phyloP scores from a whole-genome alignment of 2,888 invertebrate genomes.

The Chouioia cunea region DNA sequence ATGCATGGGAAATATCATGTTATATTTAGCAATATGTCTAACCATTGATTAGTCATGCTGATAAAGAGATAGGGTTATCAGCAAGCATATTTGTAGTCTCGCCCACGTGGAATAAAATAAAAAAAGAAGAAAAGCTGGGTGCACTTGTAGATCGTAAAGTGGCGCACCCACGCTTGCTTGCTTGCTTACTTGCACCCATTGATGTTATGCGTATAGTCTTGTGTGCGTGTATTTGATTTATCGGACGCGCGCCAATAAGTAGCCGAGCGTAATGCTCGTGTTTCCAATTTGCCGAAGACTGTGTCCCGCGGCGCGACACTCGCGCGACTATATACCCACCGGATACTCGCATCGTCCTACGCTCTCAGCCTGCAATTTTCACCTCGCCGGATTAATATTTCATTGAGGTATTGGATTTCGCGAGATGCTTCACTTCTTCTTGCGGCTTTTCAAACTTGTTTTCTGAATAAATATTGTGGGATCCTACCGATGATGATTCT shows the following conservation, averaged over 20 bases:
- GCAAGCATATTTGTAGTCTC: not conserved
- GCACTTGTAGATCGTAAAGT: constrained; percentile 29
- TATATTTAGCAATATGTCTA: too few relatives aligned
- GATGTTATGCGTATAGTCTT: constrained; percentile 36
- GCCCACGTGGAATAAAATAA: not conserved
- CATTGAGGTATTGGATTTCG: constrained; percentile 11
- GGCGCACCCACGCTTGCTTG: constrained; percentile 31
- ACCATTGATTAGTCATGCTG: too few relatives aligned
- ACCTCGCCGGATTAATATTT: constrained; percentile 37
- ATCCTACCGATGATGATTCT: too few relatives aligned
- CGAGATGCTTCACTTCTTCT: not conserved
- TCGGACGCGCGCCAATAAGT: constrained; percentile 40
- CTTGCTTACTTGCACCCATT: constrained; percentile 11
- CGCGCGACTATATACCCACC: too few relatives aligned
- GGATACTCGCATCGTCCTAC: constrained; percentile 13
- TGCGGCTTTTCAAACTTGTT: not conserved
- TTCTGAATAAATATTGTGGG: too few relatives aligned
- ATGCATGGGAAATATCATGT: too few relatives aligned
- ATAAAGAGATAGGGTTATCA: constrained; percentile 2
- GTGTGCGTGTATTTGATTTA: constrained; percentile 33
- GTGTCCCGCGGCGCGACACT: constrained; percentile 18
- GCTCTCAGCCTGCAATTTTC: constrained; percentile 23
- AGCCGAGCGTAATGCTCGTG: constrained; percentile 48
- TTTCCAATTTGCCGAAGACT: constrained; percentile 49
- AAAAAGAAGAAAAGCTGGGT: too few relatives aligned